phyloP scores from a whole-genome alignment of 2,888 invertebrate genomes.

The Adela reaumurella region DNA sequence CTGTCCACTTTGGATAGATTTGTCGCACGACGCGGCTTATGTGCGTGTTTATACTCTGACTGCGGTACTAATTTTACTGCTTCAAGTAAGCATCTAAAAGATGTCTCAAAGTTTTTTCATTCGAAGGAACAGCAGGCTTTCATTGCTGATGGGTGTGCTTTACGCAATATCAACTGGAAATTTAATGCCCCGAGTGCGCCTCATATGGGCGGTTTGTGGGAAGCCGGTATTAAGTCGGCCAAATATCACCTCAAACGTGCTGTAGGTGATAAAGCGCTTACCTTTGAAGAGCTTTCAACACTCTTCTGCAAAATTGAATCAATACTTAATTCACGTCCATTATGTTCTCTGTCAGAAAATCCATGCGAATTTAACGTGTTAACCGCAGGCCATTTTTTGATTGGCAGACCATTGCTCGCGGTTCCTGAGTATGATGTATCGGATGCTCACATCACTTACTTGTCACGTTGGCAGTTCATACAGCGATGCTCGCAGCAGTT shows the following conservation, averaged over 20 bases:
- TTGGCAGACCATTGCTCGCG: constrained; percentile 5
- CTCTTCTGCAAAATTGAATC: constrained; percentile 9
- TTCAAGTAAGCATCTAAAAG: constrained; percentile 4
- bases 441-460: no score
- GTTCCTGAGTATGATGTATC: constrained; percentile 6
- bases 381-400: constrained; percentile 10
- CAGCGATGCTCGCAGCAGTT: neutral
- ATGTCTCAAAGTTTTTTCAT: neutral
- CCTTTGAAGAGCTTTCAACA: constrained; percentile 12
- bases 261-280: constrained; percentile 3
- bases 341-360: constrained; percentile 7
- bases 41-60: neutral
- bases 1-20: neutral
- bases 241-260: constrained; percentile 2
- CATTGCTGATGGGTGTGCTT: neutral
- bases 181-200: constrained; percentile 5
- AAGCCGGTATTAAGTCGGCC: neutral
- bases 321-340: constrained; percentile 8
- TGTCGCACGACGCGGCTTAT: neutral
- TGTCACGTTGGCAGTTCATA: neutral
- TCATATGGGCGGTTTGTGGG: constrained; percentile 5
- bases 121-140: neutral
- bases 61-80: neutral
- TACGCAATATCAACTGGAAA: constrained; percentile 4
- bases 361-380: constrained; percentile 9